Percentiles rank a stretch among this genome's conserved stretches.
phyloP scores from a whole-genome alignment of 2,888 invertebrate genomes.

The Uloborus plumipes region DNA sequence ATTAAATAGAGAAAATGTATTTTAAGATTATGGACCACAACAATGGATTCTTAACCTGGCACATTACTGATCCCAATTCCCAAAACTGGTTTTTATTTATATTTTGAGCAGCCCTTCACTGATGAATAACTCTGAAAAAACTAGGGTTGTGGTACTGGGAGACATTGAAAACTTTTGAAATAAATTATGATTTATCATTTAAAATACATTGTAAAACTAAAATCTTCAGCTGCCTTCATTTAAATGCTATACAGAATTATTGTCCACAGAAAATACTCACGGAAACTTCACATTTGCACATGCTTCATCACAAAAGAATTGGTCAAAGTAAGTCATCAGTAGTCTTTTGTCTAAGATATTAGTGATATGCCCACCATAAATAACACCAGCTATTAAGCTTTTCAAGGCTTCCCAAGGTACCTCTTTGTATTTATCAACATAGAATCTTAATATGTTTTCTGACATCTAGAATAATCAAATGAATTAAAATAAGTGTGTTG shows the following conservation, averaged over 20 bases:
- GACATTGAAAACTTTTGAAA: no score
- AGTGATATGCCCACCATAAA: conserved; percentile 89
- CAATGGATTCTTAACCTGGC: no score
- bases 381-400: conserved; percentile 88
- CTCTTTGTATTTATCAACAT: conserved; percentile 87
- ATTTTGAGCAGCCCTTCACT: no score
- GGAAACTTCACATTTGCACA: conserved; percentile 78
- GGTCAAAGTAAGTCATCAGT: conserved; percentile 85
- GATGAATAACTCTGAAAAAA: no score
- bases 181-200: no score
- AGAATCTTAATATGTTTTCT: conserved; percentile 85
- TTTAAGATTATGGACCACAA: no score
- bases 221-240: no score
- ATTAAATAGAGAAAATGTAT: no score
- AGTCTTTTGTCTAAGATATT: conserved; percentile 83
- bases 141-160: no score
- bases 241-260: background rate
- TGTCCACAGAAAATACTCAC: conserved; percentile 70
- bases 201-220: no score
- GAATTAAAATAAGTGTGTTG: background rate
- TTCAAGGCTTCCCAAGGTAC: conserved; percentile 93
- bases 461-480: conserved; percentile 76
- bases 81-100: no score
- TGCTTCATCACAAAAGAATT: conserved; percentile 83
- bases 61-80: no score